Evolutionary conservation across 1,140 invertebrate genomes (phyloP), one percentile per base, ranked within the genome.

Genomic region (Sinonovacula constricta): DNA sequence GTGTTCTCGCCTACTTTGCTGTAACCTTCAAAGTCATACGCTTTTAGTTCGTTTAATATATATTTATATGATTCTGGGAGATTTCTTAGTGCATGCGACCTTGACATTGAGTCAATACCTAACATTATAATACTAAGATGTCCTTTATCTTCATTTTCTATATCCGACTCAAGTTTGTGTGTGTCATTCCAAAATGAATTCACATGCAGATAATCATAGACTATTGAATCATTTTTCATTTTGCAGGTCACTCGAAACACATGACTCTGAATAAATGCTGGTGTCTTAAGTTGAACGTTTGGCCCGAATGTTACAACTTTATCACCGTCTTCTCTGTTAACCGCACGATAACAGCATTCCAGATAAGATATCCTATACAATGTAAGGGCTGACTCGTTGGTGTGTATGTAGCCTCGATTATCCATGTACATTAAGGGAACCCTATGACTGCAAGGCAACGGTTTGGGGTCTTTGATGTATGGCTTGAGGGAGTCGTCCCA

Each of bases 61-160:
- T 93, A 93, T 1, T 91, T 83, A 0, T 93, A 88, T 0, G 95
- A 95, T 82, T 93, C 93, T 0, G 95, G 94, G 94, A 97, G 95
- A 71, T 95, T 94, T 28, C 96, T 93, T 60, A 95, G 93, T 67
- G 97, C 94, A 90, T 97, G 97, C 57, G 97, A 91, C 56, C 96
- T 92, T 0, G 96, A 97, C 3, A 97, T 93, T 0, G 95, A 94
- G 87, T 97, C 82, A 31, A 81, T 59, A 22, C 82, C 80, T 34
- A 83, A 57, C 10, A 83, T 36, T 31, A 83, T 39, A 30, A 83
- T 36, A 77, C 78, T 79, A n/a, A 56, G 63, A 34, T 36, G 59
- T 14, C 68, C 33, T 1, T 49, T 4, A 36, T 30, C 67, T 59
- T 76, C 72, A 30, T 28, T 33, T 28, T 36, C 62, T 12, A 59